phyloP scores from a whole-genome alignment of 2,797 vertebrate genomes.

The Momotus momota region DNA sequence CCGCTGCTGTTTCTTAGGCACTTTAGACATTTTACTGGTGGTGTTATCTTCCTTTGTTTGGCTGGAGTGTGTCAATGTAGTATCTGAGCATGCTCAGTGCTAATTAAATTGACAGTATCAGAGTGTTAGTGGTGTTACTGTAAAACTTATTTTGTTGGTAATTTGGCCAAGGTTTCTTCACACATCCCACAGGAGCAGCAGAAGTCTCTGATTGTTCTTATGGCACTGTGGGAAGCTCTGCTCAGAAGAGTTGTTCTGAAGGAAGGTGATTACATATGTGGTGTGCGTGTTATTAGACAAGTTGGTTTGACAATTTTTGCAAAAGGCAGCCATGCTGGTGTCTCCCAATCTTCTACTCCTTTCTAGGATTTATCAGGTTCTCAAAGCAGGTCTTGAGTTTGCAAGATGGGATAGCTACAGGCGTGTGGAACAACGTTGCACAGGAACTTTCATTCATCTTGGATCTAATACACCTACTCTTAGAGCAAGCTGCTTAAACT shows the following conservation, averaged over 20 bases:
- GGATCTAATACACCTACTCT: neutral
- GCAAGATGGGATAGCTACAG: neutral
- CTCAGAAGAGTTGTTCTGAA: neutral
- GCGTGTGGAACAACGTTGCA: neutral
- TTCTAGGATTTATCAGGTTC: neutral
- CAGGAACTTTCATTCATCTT: neutral
- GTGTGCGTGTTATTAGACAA: neutral
- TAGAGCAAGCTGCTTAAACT: neutral
- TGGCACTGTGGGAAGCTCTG: neutral
- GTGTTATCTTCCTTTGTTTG: neutral
- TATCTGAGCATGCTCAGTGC: neutral
- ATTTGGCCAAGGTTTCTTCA: neutral
- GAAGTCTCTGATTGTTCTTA: neutral
- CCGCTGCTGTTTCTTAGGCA: neutral
- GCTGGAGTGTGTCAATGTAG: neutral
- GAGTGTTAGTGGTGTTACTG: neutral
- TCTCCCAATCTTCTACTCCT: neutral
- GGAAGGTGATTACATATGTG: neutral
- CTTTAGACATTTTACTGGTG: neutral
- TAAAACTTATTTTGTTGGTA: neutral
- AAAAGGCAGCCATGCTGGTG: neutral
- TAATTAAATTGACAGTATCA: neutral
- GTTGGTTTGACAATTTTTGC: neutral
- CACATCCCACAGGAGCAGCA: neutral
- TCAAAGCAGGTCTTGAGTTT: neutral